Evolutionary conservation across 2,888 invertebrate species (phyloP), one percentile per base, ranked within the genome.

Genomic region (Caenorhabditis sp.): DNA sequence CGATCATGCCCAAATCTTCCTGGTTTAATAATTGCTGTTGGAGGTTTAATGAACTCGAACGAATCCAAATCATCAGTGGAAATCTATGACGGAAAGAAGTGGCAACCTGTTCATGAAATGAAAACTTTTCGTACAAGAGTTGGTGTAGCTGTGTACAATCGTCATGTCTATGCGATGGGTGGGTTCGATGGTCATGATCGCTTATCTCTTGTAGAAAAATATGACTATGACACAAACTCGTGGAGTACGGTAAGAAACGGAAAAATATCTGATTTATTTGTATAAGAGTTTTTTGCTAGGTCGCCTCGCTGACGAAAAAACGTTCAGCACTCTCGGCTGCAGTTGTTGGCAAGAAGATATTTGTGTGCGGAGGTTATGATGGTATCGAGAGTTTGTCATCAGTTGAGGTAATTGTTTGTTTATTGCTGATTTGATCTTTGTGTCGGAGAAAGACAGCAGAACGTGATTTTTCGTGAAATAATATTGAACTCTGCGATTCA

Each of bases 171-270:
- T 83, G 94, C 94, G 1, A 93, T 94, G 86, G 91, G 91, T 10
- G 94, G 94, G 0, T 94, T 93, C 87, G 93, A 94, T 88, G 94
- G 95, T 0, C 91, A 91, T 57, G 93, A 94, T 87, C 90, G 94
- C 75, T 90, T 94, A 20, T 92, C 92, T 36, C 93, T 93, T 0
- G 94, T 94, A 0, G 94, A 95, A 89, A 92, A 58, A 25, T 69
- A 69, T 14, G 69, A 73, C 27, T 73, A 73, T 59, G 73, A 73
- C n/a, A 69, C 65, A 0, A 53, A 23, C 17, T 25, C 38, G 7
- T 72, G 66, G 69, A 66, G 21, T 25, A 58, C 61, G 50, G 73
- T 63, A n/a, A 53, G 62, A 10, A 10, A 36, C 7, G 36, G 62
- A 53, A 12, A 27, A 7, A 23, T 8, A 5, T 52, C 1, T 49